Base-by-base conservation (phyloP, 1,140 invertebrate species). In the Brachionus calyciflorus region DNA sequence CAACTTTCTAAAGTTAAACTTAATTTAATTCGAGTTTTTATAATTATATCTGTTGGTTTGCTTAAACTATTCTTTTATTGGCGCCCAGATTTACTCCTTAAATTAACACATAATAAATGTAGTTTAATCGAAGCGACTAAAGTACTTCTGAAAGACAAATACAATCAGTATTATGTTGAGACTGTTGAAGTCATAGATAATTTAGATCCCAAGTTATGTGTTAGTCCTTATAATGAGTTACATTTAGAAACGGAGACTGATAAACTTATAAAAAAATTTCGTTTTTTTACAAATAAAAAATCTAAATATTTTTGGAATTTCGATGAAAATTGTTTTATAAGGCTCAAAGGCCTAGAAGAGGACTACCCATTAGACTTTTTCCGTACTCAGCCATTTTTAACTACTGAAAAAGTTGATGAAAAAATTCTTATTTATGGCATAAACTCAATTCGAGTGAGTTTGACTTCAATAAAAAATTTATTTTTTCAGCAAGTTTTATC, bases 1-100 rank as follows among this genome's bases (percentile, higher is more conserved):
- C 83, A 87, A 49, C 83, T 82, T 37, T 88, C 86, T 78, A 75
- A 79, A 37, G 17, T 85, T 1, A 87, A 85, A 78, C 87, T 85
- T 1, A 78, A 86, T 26, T 12, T 90, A 1, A 89, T 88, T 24
- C 90, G 88, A 86, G 60, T 89, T 0, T 84, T 87, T 6, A 89
- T 90, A 69, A 79, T 90, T 1, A 53, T 91, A 7, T 91, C 89
- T 9, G 84, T 87, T n/a, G 93, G 93, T 30, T 81, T 91, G 6
- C 84, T 94, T 5, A 88, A 91, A 37, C 85, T 96, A 28, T 81
- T 94, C 41, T 90, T 93, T 82, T 91, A 94, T 82, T 96, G 93
- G 93, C 90, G 89, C 83, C 92, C 92, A 0, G 89, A 89, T 60
- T 88, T 91, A 84, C 87, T 90, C 79, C 85, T 95, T 19, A 89